Conservation (phyloP, 2,888 invertebrate genomes). For the Agriopis marginaria region DNA sequence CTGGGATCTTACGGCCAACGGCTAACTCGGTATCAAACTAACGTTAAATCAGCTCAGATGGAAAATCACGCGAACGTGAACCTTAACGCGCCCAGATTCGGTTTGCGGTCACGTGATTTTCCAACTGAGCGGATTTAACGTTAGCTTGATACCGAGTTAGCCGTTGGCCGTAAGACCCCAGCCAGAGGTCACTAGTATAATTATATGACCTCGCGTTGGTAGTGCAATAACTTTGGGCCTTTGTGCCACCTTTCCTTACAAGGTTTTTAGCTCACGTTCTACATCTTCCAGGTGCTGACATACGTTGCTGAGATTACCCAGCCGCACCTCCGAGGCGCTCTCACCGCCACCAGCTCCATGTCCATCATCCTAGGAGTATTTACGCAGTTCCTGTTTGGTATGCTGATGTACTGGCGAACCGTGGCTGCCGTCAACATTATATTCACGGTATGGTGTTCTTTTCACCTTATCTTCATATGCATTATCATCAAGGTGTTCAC, state of each 20-base stretch:
- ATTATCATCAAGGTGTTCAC: too few species aligned
- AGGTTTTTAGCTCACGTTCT: background rate
- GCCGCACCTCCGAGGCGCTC: conserved; percentile 91
- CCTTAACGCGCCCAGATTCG: too few species aligned
- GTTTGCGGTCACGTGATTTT: too few species aligned
- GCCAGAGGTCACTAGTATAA: too few species aligned
- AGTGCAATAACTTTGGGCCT: background rate
- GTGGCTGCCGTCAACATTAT: conserved; percentile 89
- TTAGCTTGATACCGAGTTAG: too few species aligned
- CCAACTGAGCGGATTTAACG: too few species aligned
- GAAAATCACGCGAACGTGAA: too few species aligned
- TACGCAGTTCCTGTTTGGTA: conserved; percentile 91
- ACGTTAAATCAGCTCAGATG: too few species aligned
- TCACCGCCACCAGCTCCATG: conserved; percentile 91
- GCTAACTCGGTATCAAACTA: too few species aligned
- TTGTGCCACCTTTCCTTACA: background rate
- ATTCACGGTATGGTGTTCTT: conserved; percentile 79
- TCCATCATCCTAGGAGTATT: conserved; percentile 92
- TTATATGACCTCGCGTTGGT: background rate
- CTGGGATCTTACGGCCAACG: too few species aligned
- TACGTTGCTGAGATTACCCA: conserved; percentile 95
- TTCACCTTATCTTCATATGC: too few species aligned
- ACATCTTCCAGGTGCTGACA: conserved; percentile 87
- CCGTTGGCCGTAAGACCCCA: too few species aligned
- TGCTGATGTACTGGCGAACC: conserved; percentile 90